Evolutionary conservation across 2,888 invertebrate genomes (phyloP).

Genomic region (Atrina japonica): DNA sequence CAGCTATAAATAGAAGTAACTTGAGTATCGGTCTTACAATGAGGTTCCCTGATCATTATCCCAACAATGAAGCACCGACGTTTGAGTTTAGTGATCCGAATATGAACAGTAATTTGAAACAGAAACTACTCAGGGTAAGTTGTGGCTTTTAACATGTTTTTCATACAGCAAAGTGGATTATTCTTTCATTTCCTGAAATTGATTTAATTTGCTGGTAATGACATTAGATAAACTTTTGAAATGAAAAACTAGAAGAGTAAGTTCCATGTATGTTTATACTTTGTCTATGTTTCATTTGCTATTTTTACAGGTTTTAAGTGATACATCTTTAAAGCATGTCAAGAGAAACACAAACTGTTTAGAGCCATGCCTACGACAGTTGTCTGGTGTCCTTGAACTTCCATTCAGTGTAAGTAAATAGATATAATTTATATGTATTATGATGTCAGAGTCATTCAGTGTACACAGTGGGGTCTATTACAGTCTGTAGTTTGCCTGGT

Average conservation of each 20-base stretch:
- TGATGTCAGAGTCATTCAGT: no score
- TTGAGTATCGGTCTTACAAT: conserved; percentile 81
- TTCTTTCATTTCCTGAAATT: no score
- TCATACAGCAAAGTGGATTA: no score
- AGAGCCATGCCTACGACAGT: conserved; percentile 89
- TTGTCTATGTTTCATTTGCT: no score
- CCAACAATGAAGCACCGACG: conserved; percentile 85
- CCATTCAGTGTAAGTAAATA: conserved; percentile 20
- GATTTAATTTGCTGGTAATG: background rate
- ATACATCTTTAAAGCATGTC: conserved; percentile 86
- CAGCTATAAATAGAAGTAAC: conserved; percentile 81
- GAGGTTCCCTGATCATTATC: conserved; percentile 88
- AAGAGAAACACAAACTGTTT: conserved; percentile 92
- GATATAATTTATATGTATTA: no score
- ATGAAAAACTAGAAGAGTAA: no score
- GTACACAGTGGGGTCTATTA: no score
- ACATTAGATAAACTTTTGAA: background rate
- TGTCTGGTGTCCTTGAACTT: conserved; percentile 54
- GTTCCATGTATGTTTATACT: background rate
- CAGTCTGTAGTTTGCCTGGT: no score
- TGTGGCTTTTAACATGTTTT: background rate
- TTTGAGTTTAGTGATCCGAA: conserved; percentile 84
- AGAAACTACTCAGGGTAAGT: conserved; percentile 86
- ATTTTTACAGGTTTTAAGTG: conserved; percentile 84
- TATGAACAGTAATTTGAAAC: conserved; percentile 85